Base-by-base conservation (phyloP, 23 tunicate genomes). In the Pegea sp. region DNA sequence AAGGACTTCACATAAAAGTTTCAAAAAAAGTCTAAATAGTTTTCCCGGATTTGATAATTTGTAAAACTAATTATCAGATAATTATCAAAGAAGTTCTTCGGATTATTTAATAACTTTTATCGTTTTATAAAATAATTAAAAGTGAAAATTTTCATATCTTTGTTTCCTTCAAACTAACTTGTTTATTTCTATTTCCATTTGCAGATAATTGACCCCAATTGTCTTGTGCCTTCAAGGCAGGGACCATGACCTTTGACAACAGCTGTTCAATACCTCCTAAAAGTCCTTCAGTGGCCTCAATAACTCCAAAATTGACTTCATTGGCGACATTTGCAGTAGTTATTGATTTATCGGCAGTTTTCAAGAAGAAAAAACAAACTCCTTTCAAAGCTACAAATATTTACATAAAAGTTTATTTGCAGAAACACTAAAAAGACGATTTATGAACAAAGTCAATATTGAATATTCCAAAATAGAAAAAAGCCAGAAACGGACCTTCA, bases 301-400 rank as follows among this genome's bases (percentile, higher is more conserved):
- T 44, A 19, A 84, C 26, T 24, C 95, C 95, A 48, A 84, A 84
- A 66, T 84, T 84, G 62, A 84, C 95, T 44, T 84, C 95, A 48
- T 84, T 84, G 0, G 86, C 86, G 28, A 84, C 64, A 54, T 84
- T 84, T 6, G 95, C 72, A 1, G 86, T 61, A n/a, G 95, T 58
- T 48, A 84, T 84, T 42, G 76, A 28, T 60, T 68, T 84, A 3
- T 55, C 24, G 52, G 34, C 57, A 4, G 84, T 74, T 5, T 77
- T 77, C 1, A 84, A 67, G 60, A 84, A 84, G 67, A 67, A 84
- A 57, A 69, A 84, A 29, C 88, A 75, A 23, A 67, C 48, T 22
- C 99, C 99, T 20, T 62, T 69, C 64, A 91, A 53, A 24, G 77
- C 86, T 84, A 71, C 20, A 38, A 20, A n/a, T n/a, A n/a, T n/a